Conservation (phyloP, 2,888 invertebrate species). For the Heliconius aoede region DNA sequence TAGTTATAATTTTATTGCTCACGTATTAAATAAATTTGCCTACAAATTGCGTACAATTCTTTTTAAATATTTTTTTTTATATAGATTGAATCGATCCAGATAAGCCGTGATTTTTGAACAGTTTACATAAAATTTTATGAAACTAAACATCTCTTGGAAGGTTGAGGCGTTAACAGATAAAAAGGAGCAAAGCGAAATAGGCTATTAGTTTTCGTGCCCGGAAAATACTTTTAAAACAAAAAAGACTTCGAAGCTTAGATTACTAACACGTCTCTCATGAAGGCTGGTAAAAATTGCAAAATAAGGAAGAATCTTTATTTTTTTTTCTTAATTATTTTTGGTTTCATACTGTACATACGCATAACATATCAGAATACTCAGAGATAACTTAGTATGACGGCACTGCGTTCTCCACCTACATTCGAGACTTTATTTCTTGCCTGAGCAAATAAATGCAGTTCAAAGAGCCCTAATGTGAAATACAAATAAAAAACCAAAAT, state of each 20-base stretch:
- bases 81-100: conserved; percentile 16
- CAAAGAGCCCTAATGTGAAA: no score
- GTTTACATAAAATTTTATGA: conserved; percentile 43
- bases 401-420: no score
- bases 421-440: no score
- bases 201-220: conserved; percentile 13
- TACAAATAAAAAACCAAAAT: no score
- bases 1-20: no score
- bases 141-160: conserved; percentile 39
- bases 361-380: no score
- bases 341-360: neutral
- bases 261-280: neutral
- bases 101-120: conserved; percentile 36
- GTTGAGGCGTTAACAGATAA: conserved; percentile 41
- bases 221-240: conserved; percentile 18
- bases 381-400: no score
- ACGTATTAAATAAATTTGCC: no score
- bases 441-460: no score
- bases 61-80: no score
- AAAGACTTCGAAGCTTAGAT: conserved; percentile 5
- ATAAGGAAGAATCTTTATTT: neutral
- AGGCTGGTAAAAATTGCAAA: neutral
- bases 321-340: neutral
- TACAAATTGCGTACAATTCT: no score
- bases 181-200: conserved; percentile 34